Conservation (phyloP, 2,888 invertebrate genomes). For the Peribatodes rhomboidaria region DNA sequence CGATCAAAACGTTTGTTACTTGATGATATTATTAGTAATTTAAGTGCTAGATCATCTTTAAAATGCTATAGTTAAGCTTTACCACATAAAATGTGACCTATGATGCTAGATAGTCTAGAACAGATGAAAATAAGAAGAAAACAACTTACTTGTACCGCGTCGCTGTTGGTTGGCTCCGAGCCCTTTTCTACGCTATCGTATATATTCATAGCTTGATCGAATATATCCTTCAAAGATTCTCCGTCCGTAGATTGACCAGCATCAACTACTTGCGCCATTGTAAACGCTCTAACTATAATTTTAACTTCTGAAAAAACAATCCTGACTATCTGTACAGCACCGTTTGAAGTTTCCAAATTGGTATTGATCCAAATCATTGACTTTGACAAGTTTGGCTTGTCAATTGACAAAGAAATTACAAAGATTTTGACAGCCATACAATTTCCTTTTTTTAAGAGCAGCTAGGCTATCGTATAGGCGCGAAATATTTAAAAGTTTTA, state of each 20-base stretch:
- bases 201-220: conserved; percentile 90
- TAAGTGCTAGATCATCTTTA: not conserved
- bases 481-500: too few species aligned
- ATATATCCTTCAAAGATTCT: conserved; percentile 79
- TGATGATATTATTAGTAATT: too few species aligned
- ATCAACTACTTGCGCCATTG: conserved; percentile 58
- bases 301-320: too few species aligned
- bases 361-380: not conserved
- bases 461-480: too few species aligned
- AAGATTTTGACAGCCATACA: too few species aligned
- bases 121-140: conserved; percentile 27
- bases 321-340: not conserved
- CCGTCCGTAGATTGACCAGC: conserved; percentile 68
- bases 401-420: not conserved
- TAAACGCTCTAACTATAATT: not conserved
- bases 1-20: too few species aligned
- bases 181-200: conserved; percentile 89
- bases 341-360: not conserved
- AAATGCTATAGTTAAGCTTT: not conserved
- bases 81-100: not conserved
- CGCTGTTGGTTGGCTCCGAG: conserved; percentile 90
- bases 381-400: not conserved
- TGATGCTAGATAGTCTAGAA: not conserved
- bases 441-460: too few species aligned
- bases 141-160: conserved; percentile 88